Evolutionary conservation across 2,797 vertebrate species (phyloP), one percentile per base, ranked within the genome.

Genomic region (Zenarchopterus dispar): DNA sequence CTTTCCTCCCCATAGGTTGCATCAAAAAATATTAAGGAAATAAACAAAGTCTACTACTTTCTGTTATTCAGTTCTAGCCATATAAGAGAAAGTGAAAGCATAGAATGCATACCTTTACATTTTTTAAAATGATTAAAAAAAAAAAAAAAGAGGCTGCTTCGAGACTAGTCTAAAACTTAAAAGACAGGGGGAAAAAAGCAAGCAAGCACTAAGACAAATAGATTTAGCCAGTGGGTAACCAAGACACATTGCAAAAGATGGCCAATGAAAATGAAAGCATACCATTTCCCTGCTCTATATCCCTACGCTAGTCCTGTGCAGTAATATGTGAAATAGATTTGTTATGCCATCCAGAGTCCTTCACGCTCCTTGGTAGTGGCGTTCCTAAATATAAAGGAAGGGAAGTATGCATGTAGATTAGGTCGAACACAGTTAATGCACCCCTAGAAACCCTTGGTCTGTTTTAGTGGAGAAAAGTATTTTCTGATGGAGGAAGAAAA

Each of bases 281-380:
- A 81, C 50, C 52, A 56, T 80, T 75, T 73, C 59, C 56, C 62
- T 76, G 75, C 73, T 82, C 56, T 71, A 47, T 75, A 62, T 77
- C 75, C 75, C 75, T 60, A 55, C 19, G 56, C 69, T 58, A 75
- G 59, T 65, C 71, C 73, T 88, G 85, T 89, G 89, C 82, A 87
- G 87, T 82, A 88, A 64, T 56, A 90, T 91, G 90, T 91, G 87
- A 92, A 92, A 92, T 90, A 78, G 81, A 89, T 86, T n/a, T 85
- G 67, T 74, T 75, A 39, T 78, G 81, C 86, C 82, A 86, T 75
- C 73, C 81, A 61, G 71, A 84, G 86, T 89, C 88, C 88, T 92
- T 91, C 91, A 91, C 78, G 88, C 82, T 84, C 73, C 73, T 67
- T 73, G 80, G 71, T 75, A 74, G 70, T 39, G 13, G 81, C 75